Base-by-base conservation (phyloP, 2,888 invertebrate genomes). In the Xylophagus ater region DNA sequence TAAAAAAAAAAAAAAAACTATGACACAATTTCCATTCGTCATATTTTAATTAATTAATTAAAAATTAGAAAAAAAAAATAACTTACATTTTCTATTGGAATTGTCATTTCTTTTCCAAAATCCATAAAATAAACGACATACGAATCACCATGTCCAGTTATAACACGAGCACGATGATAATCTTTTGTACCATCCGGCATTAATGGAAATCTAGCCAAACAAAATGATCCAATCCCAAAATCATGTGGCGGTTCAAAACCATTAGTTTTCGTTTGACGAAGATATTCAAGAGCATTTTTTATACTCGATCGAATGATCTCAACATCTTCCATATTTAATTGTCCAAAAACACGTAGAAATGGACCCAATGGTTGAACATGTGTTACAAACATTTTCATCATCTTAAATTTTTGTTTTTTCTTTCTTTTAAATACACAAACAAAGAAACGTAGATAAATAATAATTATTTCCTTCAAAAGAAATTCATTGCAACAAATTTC, bases 271-370 rank as follows among this genome's bases (percentile, higher is more conserved):
- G n/a, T 23, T n/a, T 10, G n/a, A n/a, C n/a, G n/a, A n/a, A n/a
- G n/a, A n/a, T n/a, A n/a, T n/a, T 9, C 15, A 41, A 60, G 39
- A 45, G 59, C 39, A 36, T 51, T 47, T 42, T 57, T 55, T 18
- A 63, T 49, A 36, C 57, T 57, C 19, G 49, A 47, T 46, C 54
- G 59, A 34, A 62, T 51, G 24, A 56, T 36, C n/a, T 47, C 44
- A 43, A 53, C 48, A n/a, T 58, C 57, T 37, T 58, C 56, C 28
- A 49, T 50, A 48, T 62, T 60, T 3, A 53, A 46, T 60, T 84
- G 84, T 19, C 81, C 84, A 68, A 76, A 80, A 54, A 85, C 67
- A 65, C 74, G 78, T 43, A 85, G 61, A 55, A 78, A 77, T 41
- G 74, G 73, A 20, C 78, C 76, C 44, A 78, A 76, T 35, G 73